Conservation (phyloP, 2,113 vertebrate species). For the Conger conger region DNA sequence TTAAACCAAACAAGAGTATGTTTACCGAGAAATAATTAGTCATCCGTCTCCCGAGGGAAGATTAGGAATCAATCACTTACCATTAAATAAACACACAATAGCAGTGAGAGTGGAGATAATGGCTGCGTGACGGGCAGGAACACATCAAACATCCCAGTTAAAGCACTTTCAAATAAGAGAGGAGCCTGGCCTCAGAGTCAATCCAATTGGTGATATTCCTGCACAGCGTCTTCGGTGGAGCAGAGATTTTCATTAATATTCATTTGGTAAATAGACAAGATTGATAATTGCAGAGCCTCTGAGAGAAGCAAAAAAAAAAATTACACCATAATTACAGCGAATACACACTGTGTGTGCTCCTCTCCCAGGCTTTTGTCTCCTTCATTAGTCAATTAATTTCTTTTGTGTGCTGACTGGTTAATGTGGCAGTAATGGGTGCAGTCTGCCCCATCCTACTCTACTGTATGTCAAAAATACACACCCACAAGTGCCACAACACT, state of each 20-base stretch:
- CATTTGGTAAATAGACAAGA: conserved; percentile 61
- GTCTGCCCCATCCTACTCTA: not conserved
- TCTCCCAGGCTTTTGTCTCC: conserved; percentile 47
- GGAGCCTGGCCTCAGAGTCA: conserved; percentile 48
- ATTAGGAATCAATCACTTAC: conserved; percentile 56
- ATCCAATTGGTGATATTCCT: conserved; percentile 40
- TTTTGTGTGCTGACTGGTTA: conserved; percentile 19
- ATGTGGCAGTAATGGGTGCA: not conserved
- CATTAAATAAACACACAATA: conserved; percentile 42
- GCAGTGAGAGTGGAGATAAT: conserved; percentile 32
- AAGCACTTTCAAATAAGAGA: conserved; percentile 47
- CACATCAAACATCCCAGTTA: conserved; percentile 10
- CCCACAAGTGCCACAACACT: not conserved
- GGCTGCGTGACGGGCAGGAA: conserved; percentile 4
- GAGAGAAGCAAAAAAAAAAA: conserved; percentile 45
- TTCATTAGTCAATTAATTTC: conserved; percentile 46
- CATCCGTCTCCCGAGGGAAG: conserved; percentile 45
- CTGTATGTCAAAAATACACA: not conserved
- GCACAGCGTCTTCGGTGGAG: conserved; percentile 36
- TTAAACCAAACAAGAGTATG: conserved; percentile 50
- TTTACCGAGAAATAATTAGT: conserved; percentile 52
- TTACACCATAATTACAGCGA: conserved; percentile 36
- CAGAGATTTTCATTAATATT: conserved; percentile 56
- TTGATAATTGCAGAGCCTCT: conserved; percentile 54
- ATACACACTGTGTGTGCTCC: conserved; percentile 31